A percentile compares a stretch with the other conserved stretches of the same genome.
Conservation (phyloP, 2,113 vertebrate genomes). For the Eurystomus gularis region DNA sequence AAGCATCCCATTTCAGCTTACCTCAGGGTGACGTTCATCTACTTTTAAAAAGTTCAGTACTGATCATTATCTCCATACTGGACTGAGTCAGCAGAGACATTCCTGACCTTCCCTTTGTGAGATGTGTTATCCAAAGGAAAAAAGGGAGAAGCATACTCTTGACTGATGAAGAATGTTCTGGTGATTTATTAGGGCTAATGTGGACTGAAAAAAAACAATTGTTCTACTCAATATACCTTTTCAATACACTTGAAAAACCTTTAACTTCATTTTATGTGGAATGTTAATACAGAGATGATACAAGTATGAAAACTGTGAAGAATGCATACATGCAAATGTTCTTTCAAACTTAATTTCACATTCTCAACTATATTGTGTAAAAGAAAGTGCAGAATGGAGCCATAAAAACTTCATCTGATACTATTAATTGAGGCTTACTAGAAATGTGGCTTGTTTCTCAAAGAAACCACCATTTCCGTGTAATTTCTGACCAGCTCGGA, state of each 20-base stretch:
- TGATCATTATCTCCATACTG: neutral
- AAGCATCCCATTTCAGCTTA: neutral
- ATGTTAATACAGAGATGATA: neutral
- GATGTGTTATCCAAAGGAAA: neutral
- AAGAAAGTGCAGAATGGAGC: neutral
- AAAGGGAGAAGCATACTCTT: neutral
- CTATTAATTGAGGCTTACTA: neutral
- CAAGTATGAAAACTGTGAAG: neutral
- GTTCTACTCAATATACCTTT: neutral
- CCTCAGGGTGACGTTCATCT: neutral
- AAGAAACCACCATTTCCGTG: neutral
- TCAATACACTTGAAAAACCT: neutral
- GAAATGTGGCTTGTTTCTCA: neutral
- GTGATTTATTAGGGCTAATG: neutral
- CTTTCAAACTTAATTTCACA: neutral
- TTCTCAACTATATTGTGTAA: neutral
- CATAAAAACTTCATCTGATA: neutral
- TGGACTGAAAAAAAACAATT: neutral
- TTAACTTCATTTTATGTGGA: neutral
- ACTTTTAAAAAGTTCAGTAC: neutral
- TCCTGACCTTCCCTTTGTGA: neutral
- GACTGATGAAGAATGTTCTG: neutral
- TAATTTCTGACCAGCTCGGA: neutral
- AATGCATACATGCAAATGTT: neutral
- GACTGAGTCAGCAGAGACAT: neutral